Evolutionary conservation across 2,888 invertebrate genomes (phyloP), one percentile per base, ranked within the genome.

Genomic region (Eristalis tenax): DNA sequence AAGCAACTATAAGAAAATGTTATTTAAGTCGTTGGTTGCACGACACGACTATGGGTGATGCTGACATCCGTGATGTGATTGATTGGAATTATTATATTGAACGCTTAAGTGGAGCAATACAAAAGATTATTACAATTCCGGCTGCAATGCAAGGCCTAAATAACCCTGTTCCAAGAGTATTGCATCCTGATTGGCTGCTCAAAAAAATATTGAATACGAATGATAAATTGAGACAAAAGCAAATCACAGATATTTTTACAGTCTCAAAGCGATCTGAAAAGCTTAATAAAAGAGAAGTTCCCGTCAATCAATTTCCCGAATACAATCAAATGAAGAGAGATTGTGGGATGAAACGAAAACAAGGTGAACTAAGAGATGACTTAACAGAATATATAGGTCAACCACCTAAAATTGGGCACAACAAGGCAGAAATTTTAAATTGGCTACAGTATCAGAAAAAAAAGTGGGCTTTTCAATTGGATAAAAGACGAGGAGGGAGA

Each of bases 71-170:
- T 66, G 96, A 98, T 89, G 96, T 99, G 80, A 94, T 99, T 50
- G 99, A 99, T 94, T 99, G 99, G 99, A 95, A 96, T 81, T 99
- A 99, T 92, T 99, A 99, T 91, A 98, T 99, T 70, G 99, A 99
- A 93, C 94, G 99, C 88, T 94, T 99, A 65, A 98, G 98, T 70
- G 98, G 98, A 22, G 95, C 98, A 28, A 97, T 99, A 90, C 99
- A 99, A 94, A 99, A 99, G 94, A 99, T 99, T 91, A 98, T 99
- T 79, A 99, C 99, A 0, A 99, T 99, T 91, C 99, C 99, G 0
- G 99, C 99, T 1, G 99, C 99, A 0, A 95, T 99, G 94, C 99
- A 99, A 94, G 98, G 98, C 79, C 92, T 99, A 22, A 92, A 97
- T 2, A 99, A 99, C 94, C 99, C 99, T 0, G 99, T 99, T 0